Conservation (phyloP, 2,888 invertebrate genomes). For the Heliconius ismenius region DNA sequence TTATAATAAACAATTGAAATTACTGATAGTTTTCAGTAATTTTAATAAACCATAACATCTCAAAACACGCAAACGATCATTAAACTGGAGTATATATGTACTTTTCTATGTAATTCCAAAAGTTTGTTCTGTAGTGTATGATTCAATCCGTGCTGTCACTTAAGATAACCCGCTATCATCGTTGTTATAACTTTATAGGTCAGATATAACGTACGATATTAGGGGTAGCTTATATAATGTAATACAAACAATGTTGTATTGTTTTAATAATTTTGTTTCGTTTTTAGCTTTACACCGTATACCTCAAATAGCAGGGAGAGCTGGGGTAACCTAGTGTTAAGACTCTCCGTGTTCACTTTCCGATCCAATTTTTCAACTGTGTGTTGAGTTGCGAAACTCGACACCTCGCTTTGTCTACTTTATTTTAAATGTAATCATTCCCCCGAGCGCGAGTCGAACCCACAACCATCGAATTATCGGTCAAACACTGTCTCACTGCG, state of each 20-base stretch:
- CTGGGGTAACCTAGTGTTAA: too few relatives aligned
- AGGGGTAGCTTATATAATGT: slow-evolving; percentile 1
- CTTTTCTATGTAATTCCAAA: background rate
- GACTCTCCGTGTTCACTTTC: too few relatives aligned
- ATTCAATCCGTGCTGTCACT: slow-evolving; percentile 18
- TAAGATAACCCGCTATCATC: slow-evolving; percentile 16
- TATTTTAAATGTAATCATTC: too few relatives aligned
- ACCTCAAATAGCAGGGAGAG: background rate
- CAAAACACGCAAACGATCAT: background rate
- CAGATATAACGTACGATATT: background rate
- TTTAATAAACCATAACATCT: background rate
- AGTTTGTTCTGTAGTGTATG: background rate
- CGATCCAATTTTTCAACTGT: too few relatives aligned
- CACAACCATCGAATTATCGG: background rate
- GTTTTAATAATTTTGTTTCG: background rate
- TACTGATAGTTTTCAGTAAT: background rate
- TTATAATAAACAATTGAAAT: background rate
- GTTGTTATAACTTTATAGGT: slow-evolving; percentile 19
- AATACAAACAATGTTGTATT: background rate
- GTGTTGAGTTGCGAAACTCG: too few relatives aligned
- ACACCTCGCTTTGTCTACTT: too few relatives aligned
- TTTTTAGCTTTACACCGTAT: background rate
- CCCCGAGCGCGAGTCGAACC: too few relatives aligned
- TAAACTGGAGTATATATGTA: background rate
- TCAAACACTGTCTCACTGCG: background rate